Percentiles rank a stretch among this genome's conserved stretches.
These are phyloP conservation scores for Pilophorus perplexus DNA, from an alignment of 2,888 invertebrate species.

Conservation along the genomic window DNA sequence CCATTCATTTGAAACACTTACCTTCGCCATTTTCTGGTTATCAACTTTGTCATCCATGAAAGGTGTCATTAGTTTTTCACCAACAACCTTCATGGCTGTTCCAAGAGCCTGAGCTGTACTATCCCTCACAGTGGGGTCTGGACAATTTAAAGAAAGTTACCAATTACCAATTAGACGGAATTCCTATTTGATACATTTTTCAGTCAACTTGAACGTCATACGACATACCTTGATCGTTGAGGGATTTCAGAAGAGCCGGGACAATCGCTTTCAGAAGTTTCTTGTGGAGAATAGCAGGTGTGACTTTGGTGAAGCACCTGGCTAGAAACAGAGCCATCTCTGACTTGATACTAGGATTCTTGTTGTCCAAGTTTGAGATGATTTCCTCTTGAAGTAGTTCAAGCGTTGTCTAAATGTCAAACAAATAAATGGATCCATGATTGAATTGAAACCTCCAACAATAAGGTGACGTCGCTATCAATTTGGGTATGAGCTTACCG, in stretches of 20 bases:
- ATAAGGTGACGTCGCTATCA: too few species aligned
- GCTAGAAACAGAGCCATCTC: conserved; percentile 83
- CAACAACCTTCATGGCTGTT: conserved; percentile 87
- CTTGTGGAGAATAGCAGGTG: conserved; percentile 79
- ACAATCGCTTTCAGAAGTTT: conserved; percentile 77
- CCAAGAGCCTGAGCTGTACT: conserved; percentile 90
- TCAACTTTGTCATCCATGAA: conserved; percentile 90
- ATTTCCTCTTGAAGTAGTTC: conserved; percentile 84
- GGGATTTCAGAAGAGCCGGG: conserved; percentile 57
- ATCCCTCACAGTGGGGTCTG: conserved; percentile 88
- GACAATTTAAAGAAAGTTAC: too few species aligned
- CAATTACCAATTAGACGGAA: too few species aligned
- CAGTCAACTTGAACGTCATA: not conserved
- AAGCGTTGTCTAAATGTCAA: conserved; percentile 65
- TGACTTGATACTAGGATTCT: conserved; percentile 85
- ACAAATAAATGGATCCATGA: not conserved
- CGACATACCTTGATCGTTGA: conserved; percentile 71
- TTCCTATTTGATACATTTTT: too few species aligned
- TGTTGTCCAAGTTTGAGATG: conserved; percentile 80
- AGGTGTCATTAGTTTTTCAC: conserved; percentile 83
- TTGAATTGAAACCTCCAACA: too few species aligned
- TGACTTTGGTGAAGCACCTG: conserved; percentile 76
- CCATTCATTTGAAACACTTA: conserved; percentile 50
- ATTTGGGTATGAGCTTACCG: conserved; percentile 64
- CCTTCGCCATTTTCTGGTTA: conserved; percentile 83